Percentiles rank a stretch among this genome's conserved stretches.
Evolutionary conservation across 2,113 vertebrate genomes (phyloP).

Genomic region (Lepisosteus oculatus): DNA sequence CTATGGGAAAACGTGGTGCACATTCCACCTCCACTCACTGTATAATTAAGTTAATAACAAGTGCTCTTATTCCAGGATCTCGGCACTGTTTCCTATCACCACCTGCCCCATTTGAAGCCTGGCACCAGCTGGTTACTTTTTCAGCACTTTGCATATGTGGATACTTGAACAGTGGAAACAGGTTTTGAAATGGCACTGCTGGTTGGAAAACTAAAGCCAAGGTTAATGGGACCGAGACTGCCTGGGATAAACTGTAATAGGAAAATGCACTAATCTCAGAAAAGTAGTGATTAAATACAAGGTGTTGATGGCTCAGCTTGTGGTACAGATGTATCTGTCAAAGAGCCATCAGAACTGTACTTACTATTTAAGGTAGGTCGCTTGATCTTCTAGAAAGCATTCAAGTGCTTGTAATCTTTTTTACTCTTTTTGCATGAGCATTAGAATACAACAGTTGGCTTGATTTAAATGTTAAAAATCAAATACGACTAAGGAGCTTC

Average conservation of each 20-base stretch:
- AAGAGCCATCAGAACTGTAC: not conserved
- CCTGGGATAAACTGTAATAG: not conserved
- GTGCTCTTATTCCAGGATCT: constrained; percentile 7
- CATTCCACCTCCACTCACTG: constrained; percentile 2
- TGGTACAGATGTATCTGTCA: not conserved
- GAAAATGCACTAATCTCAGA: not conserved
- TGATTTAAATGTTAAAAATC: no score
- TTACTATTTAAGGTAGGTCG: no score
- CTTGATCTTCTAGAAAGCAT: no score
- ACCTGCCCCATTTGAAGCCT: constrained; percentile 8
- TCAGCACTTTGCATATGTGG: not conserved
- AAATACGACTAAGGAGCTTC: no score
- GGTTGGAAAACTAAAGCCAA: constrained; percentile 8
- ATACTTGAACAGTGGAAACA: constrained; percentile 6
- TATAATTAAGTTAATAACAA: constrained; percentile 16
- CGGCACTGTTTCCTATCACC: not conserved
- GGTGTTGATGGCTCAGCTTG: not conserved
- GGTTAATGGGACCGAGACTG: not conserved
- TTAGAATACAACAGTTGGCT: no score
- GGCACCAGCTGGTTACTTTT: constrained; percentile 1
- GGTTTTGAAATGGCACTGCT: not conserved
- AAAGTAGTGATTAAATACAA: not conserved
- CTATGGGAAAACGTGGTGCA: not conserved
- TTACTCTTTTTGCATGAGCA: no score
- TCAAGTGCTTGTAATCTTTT: no score